phyloP scores from a whole-genome alignment of 2,797 vertebrate species.

The Sphenodon punctatus region DNA sequence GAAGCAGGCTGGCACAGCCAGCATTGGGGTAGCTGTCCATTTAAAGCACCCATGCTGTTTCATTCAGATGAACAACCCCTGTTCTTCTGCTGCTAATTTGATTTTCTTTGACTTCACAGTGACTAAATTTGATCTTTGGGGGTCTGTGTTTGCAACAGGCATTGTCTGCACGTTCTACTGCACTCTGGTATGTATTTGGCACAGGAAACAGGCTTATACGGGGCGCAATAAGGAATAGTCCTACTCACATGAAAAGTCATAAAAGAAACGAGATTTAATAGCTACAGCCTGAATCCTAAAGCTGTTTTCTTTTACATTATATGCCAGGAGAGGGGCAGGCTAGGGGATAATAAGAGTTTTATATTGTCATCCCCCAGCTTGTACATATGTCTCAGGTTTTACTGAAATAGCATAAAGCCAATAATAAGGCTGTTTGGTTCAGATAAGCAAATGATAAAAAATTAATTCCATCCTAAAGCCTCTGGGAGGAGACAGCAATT shows the following conservation, averaged over 20 bases:
- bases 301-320: too few species aligned
- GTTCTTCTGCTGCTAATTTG: neutral
- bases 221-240: neutral
- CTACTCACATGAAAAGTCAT: neutral
- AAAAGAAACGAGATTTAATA: rapidly evolving
- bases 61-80: neutral
- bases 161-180: conserved; percentile 86
- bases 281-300: too few species aligned
- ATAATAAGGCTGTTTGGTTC: neutral
- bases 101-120: conserved; percentile 70
- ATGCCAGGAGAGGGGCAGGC: too few species aligned
- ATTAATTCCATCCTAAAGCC: neutral
- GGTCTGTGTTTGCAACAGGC: conserved; percentile 85
- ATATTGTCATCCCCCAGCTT: neutral
- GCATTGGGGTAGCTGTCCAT: too few species aligned
- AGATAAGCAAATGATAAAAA: neutral
- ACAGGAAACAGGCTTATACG: neutral
- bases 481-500: neutral
- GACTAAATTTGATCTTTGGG: conserved; percentile 84
- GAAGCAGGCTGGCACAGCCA: too few species aligned
- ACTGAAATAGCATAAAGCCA: neutral
- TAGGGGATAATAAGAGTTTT: neutral
- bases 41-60: too few species aligned
- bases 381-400: neutral
- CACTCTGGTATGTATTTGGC: conserved; percentile 79